phyloP scores from a whole-genome alignment of 2,888 invertebrate genomes.

The Trypoxylon attenuatum region DNA sequence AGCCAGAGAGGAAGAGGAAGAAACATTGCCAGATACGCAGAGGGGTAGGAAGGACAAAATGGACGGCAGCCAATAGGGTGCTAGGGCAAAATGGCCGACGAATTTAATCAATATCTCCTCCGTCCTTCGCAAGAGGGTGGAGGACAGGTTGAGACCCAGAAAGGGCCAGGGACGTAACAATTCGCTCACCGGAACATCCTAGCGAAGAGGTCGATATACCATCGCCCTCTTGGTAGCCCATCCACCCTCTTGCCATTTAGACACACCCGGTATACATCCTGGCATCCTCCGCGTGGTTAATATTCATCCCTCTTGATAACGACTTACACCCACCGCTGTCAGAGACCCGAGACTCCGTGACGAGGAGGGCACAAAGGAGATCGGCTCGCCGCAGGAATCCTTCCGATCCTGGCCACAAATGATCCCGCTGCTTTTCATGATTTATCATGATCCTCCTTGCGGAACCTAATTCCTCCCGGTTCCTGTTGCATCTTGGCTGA shows the following conservation, averaged over 20 bases:
- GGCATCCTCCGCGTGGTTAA: neutral
- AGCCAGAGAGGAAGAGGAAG: constrained; percentile 37
- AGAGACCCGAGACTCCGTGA: neutral
- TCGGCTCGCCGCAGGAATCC: neutral
- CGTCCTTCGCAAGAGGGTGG: constrained; percentile 59
- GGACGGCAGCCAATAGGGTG: constrained; percentile 70
- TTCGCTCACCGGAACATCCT: constrained; percentile 62
- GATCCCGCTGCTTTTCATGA: neutral
- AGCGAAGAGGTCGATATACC: constrained; percentile 49
- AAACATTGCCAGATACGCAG: constrained; percentile 20
- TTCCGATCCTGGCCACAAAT: neutral
- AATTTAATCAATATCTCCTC: constrained; percentile 73
- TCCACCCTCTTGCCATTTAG: constrained; percentile 11
- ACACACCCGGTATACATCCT: neutral
- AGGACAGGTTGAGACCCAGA: constrained; percentile 63
- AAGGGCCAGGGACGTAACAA: constrained; percentile 71
- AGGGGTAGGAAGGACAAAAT: constrained; percentile 68
- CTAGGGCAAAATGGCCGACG: constrained; percentile 71
- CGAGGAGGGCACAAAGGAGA: neutral
- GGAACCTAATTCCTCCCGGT: neutral
- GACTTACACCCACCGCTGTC: neutral
- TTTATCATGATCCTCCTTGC: neutral
- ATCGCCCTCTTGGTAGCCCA: constrained; percentile 12
- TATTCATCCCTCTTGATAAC: neutral
- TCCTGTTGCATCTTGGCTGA: neutral